phyloP scores from a whole-genome alignment of 2,797 vertebrate species.

The Anabas testudineus region DNA sequence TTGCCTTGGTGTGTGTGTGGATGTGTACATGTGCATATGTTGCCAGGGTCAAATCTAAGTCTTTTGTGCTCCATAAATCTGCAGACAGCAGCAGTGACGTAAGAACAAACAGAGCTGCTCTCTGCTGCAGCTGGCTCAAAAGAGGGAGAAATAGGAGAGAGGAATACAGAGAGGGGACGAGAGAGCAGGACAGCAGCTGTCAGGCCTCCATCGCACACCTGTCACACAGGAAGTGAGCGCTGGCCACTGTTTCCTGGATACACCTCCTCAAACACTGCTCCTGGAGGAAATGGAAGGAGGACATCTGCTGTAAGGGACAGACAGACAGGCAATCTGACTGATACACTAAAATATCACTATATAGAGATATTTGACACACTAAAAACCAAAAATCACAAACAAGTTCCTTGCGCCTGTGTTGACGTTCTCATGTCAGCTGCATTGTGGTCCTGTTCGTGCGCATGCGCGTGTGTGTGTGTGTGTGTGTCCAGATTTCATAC shows the following conservation, averaged over 20 bases:
- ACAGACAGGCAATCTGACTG: slow-evolving; percentile 38
- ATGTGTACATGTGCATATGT: slow-evolving; percentile 52
- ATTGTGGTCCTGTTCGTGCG: slow-evolving; percentile 12
- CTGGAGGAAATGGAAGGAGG: slow-evolving; percentile 68
- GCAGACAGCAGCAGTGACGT: slow-evolving; percentile 79
- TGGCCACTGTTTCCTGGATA: slow-evolving; percentile 87
- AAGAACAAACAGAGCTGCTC: slow-evolving; percentile 82
- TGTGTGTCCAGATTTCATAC: slow-evolving; percentile 42
- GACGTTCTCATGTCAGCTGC: slow-evolving; percentile 32
- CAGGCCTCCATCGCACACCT: slow-evolving; percentile 85
- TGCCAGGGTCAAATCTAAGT: slow-evolving; percentile 79
- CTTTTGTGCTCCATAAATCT: slow-evolving; percentile 86
- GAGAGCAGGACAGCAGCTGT: slow-evolving; percentile 86
- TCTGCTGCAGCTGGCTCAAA: slow-evolving; percentile 83
- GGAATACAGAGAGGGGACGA: slow-evolving; percentile 73
- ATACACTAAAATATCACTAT: slow-evolving; percentile 55
- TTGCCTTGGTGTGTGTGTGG: slow-evolving; percentile 43
- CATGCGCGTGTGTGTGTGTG: slow-evolving; percentile 2
- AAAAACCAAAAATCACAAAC: slow-evolving; percentile 42
- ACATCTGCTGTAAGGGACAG: slow-evolving; percentile 63
- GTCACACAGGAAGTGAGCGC: slow-evolving; percentile 86
- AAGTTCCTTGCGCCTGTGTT: slow-evolving; percentile 45
- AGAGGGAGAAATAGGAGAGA: slow-evolving; percentile 76
- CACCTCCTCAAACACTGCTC: slow-evolving; percentile 83
- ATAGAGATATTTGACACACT: slow-evolving; percentile 30